Evolutionary conservation across 2,797 vertebrate genomes (phyloP).

Genomic region (Leptoclinus maculatus): DNA sequence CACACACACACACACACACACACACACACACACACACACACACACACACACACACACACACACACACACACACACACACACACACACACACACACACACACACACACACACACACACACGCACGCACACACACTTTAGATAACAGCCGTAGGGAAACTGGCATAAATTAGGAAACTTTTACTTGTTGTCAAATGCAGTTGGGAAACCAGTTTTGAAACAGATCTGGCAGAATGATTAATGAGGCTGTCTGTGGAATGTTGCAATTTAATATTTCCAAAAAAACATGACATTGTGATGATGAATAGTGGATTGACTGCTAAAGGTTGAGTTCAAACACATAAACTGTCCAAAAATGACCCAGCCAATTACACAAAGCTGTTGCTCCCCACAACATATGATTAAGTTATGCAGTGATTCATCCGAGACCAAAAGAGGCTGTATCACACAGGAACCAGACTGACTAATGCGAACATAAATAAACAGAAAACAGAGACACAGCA

Average conservation of each 20-base stretch:
- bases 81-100: neutral
- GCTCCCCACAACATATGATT: neutral
- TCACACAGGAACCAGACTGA: slow-evolving; percentile 31
- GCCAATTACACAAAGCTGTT: slow-evolving; percentile 16
- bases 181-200: slow-evolving; percentile 15
- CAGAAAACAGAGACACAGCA: slow-evolving; percentile 22
- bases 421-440: slow-evolving; percentile 16
- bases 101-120: neutral
- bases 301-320: slow-evolving; percentile 9
- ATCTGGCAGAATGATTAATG: slow-evolving; percentile 21
- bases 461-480: slow-evolving; percentile 63
- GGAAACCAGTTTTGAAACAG: slow-evolving; percentile 16
- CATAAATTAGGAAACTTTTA: slow-evolving; percentile 27
- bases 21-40: neutral
- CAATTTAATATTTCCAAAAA: slow-evolving; percentile 11
- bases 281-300: neutral
- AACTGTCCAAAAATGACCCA: slow-evolving; percentile 11
- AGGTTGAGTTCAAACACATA: slow-evolving; percentile 5
- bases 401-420: slow-evolving; percentile 28
- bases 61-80: neutral
- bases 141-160: slow-evolving; percentile 6
- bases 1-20: neutral
- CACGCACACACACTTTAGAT: slow-evolving; percentile 13
- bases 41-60: neutral
- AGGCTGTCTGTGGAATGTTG: slow-evolving; percentile 13